Percentiles rank a stretch among this genome's conserved stretches.
Evolutionary conservation across 2,888 invertebrate species (phyloP).

Genomic region (Salticus scenicus): DNA sequence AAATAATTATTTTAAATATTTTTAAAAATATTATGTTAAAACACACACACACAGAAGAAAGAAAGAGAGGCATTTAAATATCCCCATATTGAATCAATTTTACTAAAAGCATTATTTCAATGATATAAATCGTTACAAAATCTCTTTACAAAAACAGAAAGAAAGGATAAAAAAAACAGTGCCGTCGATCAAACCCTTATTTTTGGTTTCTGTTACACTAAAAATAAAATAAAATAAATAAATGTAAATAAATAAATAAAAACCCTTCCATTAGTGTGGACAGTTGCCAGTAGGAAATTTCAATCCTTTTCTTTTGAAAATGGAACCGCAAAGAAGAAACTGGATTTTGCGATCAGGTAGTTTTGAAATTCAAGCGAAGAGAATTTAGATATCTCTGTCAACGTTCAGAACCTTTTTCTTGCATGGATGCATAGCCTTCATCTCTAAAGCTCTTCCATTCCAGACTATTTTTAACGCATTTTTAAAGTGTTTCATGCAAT

Average conservation of each 20-base stretch:
- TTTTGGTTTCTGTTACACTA: not conserved
- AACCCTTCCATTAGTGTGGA: not conserved
- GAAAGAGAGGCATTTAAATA: no score
- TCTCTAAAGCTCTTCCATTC: no score
- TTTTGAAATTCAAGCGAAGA: conserved; percentile 4
- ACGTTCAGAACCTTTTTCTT: not conserved
- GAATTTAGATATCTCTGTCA: not conserved
- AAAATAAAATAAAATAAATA: no score
- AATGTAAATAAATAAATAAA: not conserved
- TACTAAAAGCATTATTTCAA: no score
- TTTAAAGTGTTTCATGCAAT: not conserved
- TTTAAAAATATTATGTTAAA: no score
- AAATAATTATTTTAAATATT: no score
- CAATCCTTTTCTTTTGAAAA: conserved; percentile 7
- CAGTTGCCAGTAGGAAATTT: not conserved
- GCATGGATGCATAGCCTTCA: not conserved
- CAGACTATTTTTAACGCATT: not conserved
- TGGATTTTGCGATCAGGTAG: not conserved
- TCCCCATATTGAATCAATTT: no score
- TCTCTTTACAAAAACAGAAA: not conserved
- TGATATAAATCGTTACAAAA: no score
- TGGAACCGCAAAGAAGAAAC: not conserved
- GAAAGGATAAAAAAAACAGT: no score
- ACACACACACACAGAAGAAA: no score
- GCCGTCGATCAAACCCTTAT: not conserved